Conservation (phyloP, 2,797 vertebrate species). For the Gymnothorax javanicus region DNA sequence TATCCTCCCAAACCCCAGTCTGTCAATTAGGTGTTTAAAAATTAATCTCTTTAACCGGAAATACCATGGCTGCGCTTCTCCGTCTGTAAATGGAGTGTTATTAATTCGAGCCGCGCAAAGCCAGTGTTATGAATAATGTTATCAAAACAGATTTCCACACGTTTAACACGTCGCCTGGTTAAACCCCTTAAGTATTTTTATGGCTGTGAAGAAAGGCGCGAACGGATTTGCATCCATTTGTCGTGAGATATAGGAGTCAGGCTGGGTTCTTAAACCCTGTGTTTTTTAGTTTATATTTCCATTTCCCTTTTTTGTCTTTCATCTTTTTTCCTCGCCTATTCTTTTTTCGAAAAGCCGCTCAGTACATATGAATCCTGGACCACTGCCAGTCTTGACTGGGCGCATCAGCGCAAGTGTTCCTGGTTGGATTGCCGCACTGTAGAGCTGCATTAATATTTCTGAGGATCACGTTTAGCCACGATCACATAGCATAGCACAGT, state of each 20-base stretch:
- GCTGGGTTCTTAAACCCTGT: conserved; percentile 63
- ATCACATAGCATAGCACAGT: conserved; percentile 65
- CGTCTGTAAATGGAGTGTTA: conserved; percentile 85
- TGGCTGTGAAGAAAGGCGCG: conserved; percentile 72
- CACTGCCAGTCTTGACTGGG: conserved; percentile 62
- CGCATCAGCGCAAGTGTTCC: conserved; percentile 60
- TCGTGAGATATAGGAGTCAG: conserved; percentile 50
- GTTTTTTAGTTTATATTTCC: conserved; percentile 68
- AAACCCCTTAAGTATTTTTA: conserved; percentile 81
- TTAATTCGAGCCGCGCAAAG: conserved; percentile 81
- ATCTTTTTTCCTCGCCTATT: conserved; percentile 59
- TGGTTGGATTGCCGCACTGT: conserved; percentile 66
- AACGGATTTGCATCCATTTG: conserved; percentile 78
- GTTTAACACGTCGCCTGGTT: conserved; percentile 74
- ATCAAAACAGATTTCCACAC: conserved; percentile 86
- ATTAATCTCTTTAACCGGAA: conserved; percentile 88
- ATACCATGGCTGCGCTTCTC: conserved; percentile 80
- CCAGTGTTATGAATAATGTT: conserved; percentile 83
- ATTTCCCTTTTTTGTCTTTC: conserved; percentile 56
- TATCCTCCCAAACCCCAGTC: conserved; percentile 80
- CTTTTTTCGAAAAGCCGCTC: conserved; percentile 69
- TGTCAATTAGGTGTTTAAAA: conserved; percentile 88
- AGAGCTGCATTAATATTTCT: conserved; percentile 68
- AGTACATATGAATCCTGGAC: conserved; percentile 72
- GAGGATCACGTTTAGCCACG: conserved; percentile 52